phyloP scores from a whole-genome alignment of 2,888 invertebrate species.

The Drosophila cognata region DNA sequence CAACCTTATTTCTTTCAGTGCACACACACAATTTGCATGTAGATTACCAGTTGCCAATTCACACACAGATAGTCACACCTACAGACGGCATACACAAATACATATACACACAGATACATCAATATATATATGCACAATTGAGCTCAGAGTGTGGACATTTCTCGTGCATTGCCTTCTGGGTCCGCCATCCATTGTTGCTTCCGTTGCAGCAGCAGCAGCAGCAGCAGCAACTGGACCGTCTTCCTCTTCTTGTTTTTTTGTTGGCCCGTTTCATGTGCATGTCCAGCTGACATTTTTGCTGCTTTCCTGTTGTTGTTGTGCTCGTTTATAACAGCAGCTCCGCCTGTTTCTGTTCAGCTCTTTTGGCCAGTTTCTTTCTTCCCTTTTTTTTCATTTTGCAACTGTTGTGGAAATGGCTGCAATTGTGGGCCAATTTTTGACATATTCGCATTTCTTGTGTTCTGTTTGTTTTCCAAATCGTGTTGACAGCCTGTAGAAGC shows the following conservation, averaged over 20 bases:
- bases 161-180: constrained; percentile 47
- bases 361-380: constrained; percentile 24
- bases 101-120: constrained; percentile 5
- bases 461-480: constrained; percentile 72
- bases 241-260: constrained; percentile 10
- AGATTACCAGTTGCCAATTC: constrained; percentile 51
- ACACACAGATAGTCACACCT: constrained; percentile 27
- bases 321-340: constrained; percentile 54
- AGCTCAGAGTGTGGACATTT: constrained; percentile 70
- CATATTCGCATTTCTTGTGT: constrained; percentile 60
- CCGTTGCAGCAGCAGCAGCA: constrained; percentile 56
- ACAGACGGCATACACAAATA: constrained; percentile 5
- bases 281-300: constrained; percentile 74
- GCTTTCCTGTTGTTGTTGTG: constrained; percentile 22
- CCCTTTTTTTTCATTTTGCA: constrained; percentile 29
- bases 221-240: constrained; percentile 28
- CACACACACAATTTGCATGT: constrained; percentile 66
- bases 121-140: constrained; percentile 40
- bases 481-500: constrained; percentile 83
- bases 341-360: constrained; percentile 53
- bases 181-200: constrained; percentile 66
- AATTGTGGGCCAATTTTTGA: constrained; percentile 81
- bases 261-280: constrained; percentile 47
- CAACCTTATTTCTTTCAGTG: constrained; percentile 46
- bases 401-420: constrained; percentile 51